These are phyloP conservation scores for Blomia tropicalis DNA, from an alignment of 2,888 invertebrate species.

Conservation along the genomic window DNA sequence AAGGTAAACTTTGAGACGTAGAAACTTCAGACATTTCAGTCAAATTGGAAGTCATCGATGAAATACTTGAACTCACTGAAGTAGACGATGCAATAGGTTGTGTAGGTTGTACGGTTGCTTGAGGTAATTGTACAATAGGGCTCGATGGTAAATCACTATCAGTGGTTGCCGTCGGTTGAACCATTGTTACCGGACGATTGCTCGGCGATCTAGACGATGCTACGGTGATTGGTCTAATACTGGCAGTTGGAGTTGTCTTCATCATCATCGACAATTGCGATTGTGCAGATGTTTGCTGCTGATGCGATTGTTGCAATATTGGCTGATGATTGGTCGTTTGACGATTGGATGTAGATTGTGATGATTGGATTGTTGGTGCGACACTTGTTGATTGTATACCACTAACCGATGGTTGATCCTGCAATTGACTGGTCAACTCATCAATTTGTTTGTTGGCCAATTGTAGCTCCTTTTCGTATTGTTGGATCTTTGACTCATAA, in stretches of 20 bases:
- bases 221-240: conserved; percentile 74
- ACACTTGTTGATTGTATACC: background rate
- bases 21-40: conserved; percentile 1
- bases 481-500: conserved; percentile 50
- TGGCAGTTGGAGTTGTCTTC: conserved; percentile 65
- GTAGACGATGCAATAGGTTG: conserved; percentile 20
- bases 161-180: conserved; percentile 29
- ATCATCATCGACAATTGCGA: background rate
- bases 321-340: background rate
- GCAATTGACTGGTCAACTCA: conserved; percentile 26
- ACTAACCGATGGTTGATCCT: conserved; percentile 28
- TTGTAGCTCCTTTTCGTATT: conserved; percentile 50
- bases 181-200: conserved; percentile 27
- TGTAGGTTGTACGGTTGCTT: conserved; percentile 29
- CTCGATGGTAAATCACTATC: conserved; percentile 4
- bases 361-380: conserved; percentile 16
- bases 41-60: background rate
- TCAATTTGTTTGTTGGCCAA: conserved; percentile 33
- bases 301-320: conserved; percentile 36
- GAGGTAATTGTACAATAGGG: background rate
- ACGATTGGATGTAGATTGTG: conserved; percentile 26
- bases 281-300: conserved; percentile 35
- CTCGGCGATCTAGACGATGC: conserved; percentile 34
- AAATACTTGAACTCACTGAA: background rate
- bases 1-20: background rate